These are phyloP conservation scores for Semaprochilodus insignis DNA, from an alignment of 2,797 vertebrate genomes.

Conservation along the genomic window DNA sequence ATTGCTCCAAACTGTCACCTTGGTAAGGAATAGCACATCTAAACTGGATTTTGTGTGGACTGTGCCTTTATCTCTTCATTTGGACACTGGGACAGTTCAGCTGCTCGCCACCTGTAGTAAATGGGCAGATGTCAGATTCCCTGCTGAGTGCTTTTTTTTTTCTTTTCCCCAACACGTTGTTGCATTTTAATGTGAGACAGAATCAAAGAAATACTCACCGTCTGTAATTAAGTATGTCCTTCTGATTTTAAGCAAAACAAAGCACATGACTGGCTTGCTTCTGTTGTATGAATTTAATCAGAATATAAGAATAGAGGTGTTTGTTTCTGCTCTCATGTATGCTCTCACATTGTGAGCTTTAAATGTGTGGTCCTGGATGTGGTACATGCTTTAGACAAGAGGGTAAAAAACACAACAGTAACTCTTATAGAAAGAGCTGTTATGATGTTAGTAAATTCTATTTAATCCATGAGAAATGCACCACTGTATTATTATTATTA, in stretches of 20 bases:
- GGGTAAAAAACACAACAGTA: constrained; percentile 22
- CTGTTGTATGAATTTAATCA: constrained; percentile 28
- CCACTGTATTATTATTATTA: constrained; percentile 17
- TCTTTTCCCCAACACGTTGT: neutral
- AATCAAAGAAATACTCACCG: neutral
- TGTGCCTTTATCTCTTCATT: constrained; percentile 6
- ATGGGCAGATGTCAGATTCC: neutral
- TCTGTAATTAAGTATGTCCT: neutral
- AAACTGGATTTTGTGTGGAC: constrained; percentile 6
- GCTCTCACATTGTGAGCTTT: constrained; percentile 37
- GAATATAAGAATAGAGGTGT: constrained; percentile 36
- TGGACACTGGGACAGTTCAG: neutral
- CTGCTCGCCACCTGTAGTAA: neutral
- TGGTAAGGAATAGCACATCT: neutral
- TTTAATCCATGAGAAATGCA: constrained; percentile 28
- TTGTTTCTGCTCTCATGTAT: constrained; percentile 33
- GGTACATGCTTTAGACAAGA: constrained; percentile 20
- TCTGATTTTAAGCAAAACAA: constrained; percentile 25
- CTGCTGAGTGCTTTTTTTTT: neutral
- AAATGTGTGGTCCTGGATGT: constrained; percentile 29
- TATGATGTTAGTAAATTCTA: constrained; percentile 2
- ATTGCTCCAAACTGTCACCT: neutral
- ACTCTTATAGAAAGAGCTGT: constrained; percentile 14
- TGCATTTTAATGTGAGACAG: constrained; percentile 7
- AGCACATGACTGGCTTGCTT: constrained; percentile 35